Conservation (phyloP, 2,113 vertebrate species). For the Struthio camelus region DNA sequence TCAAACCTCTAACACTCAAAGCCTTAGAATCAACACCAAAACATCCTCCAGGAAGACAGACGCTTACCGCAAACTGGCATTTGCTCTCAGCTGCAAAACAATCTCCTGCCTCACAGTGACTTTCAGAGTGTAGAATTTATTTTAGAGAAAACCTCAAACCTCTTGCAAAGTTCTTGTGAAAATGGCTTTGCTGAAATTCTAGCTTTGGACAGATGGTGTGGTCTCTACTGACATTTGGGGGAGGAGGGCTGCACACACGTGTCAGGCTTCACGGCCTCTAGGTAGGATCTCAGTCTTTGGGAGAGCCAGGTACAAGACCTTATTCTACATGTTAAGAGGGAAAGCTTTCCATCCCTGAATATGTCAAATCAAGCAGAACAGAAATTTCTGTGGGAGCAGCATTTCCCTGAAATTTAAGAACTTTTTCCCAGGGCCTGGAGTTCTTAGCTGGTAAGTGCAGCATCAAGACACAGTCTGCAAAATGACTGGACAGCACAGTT, state of each 20-base stretch:
- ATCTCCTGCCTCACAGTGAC: neutral
- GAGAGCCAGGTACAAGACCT: neutral
- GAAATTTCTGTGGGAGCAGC: neutral
- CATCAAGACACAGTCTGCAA: rapidly evolving
- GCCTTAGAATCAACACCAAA: neutral
- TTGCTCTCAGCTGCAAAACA: neutral
- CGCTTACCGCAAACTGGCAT: neutral
- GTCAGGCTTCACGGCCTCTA: neutral
- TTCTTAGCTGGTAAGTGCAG: neutral
- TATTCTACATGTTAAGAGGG: neutral
- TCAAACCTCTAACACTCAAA: neutral
- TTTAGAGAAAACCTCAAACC: neutral
- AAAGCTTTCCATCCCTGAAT: neutral
- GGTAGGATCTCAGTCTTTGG: neutral
- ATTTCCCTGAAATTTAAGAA: neutral
- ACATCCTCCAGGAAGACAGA: neutral
- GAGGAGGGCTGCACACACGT: neutral
- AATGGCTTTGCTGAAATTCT: neutral
- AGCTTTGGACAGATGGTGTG: neutral
- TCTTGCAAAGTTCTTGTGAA: neutral
- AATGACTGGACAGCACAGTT: rapidly evolving
- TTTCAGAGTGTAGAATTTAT: neutral
- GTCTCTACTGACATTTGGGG: neutral
- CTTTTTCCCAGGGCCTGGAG: neutral
- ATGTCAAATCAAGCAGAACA: neutral